Conservation (phyloP, 1,140 invertebrate genomes). For the Lethocerus indicus region DNA sequence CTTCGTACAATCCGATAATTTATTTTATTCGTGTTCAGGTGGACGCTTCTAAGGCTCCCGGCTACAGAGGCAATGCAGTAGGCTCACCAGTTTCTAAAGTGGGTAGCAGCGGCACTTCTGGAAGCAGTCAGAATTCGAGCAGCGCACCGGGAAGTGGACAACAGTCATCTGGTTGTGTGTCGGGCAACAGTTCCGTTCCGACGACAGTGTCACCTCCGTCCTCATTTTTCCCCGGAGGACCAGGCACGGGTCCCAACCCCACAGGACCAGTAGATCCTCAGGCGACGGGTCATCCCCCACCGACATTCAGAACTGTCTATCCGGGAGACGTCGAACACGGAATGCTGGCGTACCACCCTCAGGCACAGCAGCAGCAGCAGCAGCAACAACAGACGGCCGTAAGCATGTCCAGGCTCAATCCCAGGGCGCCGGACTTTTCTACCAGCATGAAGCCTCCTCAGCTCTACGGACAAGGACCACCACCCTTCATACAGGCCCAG, state of each 20-base stretch:
- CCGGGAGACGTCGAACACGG: background rate
- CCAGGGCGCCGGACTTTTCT: conserved; percentile 70
- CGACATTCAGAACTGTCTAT: background rate
- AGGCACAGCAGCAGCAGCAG: conserved; percentile 13
- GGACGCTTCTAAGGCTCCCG: conserved; percentile 64
- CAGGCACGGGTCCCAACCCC: conserved; percentile 1
- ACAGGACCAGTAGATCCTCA: background rate
- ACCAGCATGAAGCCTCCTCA: conserved; percentile 24
- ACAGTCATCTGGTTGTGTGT: too few relatives aligned
- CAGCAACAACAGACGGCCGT: conserved; percentile 20
- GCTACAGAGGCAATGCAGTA: conserved; percentile 49
- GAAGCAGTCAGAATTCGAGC: too few relatives aligned
- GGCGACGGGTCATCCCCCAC: conserved; percentile 2
- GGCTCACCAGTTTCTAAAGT: conserved; percentile 49
- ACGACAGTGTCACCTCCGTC: conserved; percentile 22
- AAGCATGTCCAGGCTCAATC: conserved; percentile 62
- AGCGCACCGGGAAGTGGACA: too few relatives aligned
- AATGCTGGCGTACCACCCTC: conserved; percentile 3
- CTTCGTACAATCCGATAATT: background rate
- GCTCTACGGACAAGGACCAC: conserved; percentile 7
- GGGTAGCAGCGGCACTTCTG: too few relatives aligned
- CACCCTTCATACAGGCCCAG: conserved; percentile 18
- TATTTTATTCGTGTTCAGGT: conserved; percentile 26
- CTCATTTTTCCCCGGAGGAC: conserved; percentile 3
- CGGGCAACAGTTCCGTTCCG: too few relatives aligned